A percentile compares a stretch with the other conserved stretches of the same genome.
Conservation (phyloP, 2,113 vertebrate species). For the Amazona guildingii region DNA sequence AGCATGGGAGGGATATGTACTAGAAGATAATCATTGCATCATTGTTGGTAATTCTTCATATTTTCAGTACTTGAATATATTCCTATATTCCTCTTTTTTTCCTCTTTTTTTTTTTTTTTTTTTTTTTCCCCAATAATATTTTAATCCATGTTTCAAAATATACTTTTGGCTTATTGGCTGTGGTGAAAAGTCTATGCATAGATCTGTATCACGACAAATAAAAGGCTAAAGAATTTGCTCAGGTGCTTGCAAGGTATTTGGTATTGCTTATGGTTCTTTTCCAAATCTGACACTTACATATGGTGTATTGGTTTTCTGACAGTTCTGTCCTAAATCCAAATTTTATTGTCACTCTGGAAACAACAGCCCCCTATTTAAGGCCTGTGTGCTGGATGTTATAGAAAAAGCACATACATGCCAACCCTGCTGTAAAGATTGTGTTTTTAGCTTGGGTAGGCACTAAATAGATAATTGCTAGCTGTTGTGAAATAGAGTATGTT, state of each 20-base stretch:
- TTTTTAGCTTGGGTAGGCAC: not conserved
- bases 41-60: not conserved
- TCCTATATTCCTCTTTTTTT: not conserved
- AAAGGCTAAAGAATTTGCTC: not conserved
- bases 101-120: not conserved
- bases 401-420: not conserved
- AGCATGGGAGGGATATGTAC: too few species aligned
- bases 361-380: not conserved
- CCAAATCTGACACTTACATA: not conserved
- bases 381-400: not conserved
- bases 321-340: not conserved
- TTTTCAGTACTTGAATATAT: not conserved
- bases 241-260: accelerated
- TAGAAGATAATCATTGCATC: not conserved
- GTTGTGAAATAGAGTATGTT: not conserved
- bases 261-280: not conserved
- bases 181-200: too few species aligned
- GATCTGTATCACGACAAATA: not conserved
- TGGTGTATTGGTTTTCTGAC: not conserved
- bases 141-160: not conserved
- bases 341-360: not conserved
- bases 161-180: not conserved
- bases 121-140: too few species aligned
- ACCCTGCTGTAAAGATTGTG: not conserved
- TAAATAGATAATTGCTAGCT: not conserved